Percentiles rank a stretch among this genome's conserved stretches.
phyloP scores from a whole-genome alignment of 2,797 vertebrate species.

The Amblyraja radiata region DNA sequence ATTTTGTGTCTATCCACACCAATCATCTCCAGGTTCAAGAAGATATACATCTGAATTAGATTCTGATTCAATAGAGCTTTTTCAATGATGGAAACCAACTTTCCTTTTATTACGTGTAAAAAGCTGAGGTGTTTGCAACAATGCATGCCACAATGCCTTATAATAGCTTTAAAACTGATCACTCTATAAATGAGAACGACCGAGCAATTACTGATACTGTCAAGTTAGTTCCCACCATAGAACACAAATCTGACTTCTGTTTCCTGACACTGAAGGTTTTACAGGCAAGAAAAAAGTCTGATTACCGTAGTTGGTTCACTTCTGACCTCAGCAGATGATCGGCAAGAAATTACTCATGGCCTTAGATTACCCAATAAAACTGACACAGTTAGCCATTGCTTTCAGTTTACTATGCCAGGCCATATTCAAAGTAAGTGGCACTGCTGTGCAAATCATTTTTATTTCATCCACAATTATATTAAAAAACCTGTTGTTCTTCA shows the following conservation, averaged over 20 bases:
- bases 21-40: constrained; percentile 2
- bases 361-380: neutral
- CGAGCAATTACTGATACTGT: neutral
- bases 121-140: neutral
- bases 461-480: neutral
- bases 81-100: neutral
- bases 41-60: neutral
- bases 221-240: neutral
- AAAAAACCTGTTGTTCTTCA: neutral
- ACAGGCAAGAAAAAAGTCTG: neutral
- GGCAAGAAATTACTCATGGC: neutral
- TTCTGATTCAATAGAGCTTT: neutral
- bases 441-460: neutral
- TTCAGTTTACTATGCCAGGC: neutral
- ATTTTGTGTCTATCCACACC: neutral
- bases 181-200: neutral
- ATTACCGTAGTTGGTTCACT: neutral
- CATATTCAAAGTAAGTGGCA: neutral
- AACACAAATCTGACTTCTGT: neutral
- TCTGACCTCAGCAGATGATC: neutral
- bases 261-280: neutral
- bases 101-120: neutral
- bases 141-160: neutral
- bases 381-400: neutral
- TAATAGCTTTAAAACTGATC: neutral